phyloP scores from a whole-genome alignment of 2,113 vertebrate genomes.

The Apteryx mantelli region DNA sequence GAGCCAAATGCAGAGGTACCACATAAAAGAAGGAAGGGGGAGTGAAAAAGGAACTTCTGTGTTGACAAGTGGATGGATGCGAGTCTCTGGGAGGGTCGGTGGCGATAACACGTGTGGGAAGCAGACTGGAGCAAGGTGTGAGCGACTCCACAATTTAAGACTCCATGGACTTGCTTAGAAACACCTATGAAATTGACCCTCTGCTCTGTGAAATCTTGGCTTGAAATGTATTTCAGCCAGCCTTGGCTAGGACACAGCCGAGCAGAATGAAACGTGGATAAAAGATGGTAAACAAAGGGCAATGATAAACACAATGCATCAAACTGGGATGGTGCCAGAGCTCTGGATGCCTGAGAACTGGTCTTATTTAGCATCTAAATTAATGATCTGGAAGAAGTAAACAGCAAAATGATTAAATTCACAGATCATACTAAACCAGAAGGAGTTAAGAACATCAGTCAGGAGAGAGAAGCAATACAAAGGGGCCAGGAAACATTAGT shows the following conservation, averaged over 20 bases:
- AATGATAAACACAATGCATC: conserved; percentile 31
- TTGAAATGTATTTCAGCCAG: not conserved
- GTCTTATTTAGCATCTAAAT: conserved; percentile 42
- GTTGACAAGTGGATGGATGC: not conserved
- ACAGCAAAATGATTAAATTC: conserved; percentile 53
- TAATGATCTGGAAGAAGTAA: conserved; percentile 58
- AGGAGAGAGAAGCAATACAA: not conserved
- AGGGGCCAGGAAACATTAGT: conserved; percentile 1
- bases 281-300: conserved; percentile 1
- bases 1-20: not conserved
- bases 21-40: not conserved
- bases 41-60: not conserved
- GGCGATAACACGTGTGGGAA: not conserved
- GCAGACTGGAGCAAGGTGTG: not conserved
- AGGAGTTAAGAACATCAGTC: conserved; percentile 45
- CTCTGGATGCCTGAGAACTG: conserved; percentile 12
- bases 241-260: not conserved
- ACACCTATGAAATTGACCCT: not conserved
- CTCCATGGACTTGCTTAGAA: not conserved
- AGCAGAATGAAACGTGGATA: not conserved
- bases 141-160: not conserved
- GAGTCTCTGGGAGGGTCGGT: not conserved
- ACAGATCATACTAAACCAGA: conserved; percentile 8
- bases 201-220: not conserved
- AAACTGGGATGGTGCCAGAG: conserved; percentile 31